phyloP scores from a whole-genome alignment of 1,140 invertebrate genomes.

The Neodiprion fabricii region DNA sequence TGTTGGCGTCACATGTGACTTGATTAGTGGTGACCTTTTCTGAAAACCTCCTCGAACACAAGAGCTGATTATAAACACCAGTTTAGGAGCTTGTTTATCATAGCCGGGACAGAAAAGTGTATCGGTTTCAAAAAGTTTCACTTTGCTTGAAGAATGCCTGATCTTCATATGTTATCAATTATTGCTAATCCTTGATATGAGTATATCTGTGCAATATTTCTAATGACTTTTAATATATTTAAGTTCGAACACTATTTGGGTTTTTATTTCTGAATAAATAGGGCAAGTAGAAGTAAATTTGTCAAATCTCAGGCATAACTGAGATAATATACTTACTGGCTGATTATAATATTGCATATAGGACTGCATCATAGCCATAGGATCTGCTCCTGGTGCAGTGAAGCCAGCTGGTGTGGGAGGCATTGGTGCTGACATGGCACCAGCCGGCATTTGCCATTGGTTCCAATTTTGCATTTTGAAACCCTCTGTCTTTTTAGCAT shows the following conservation, averaged over 20 bases:
- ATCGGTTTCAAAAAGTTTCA: no score
- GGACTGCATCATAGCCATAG: conserved; percentile 57
- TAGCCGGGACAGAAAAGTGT: no score
- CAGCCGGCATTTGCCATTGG: conserved; percentile 57
- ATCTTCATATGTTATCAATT: conserved; percentile 4
- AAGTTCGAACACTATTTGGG: not conserved
- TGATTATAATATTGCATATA: conserved; percentile 62
- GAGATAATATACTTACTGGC: conserved; percentile 52
- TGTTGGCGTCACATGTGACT: no score
- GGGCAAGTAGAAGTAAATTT: no score
- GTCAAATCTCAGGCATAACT: no score
- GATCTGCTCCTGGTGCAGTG: conserved; percentile 50
- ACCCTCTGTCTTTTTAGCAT: conserved; percentile 37
- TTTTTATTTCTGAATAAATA: not conserved
- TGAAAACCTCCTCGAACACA: no score
- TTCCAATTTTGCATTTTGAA: conserved; percentile 61
- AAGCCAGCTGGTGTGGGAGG: conserved; percentile 58
- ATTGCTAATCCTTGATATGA: not conserved
- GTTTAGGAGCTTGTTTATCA: no score
- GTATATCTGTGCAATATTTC: not conserved
- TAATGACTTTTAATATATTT: conserved; percentile 6
- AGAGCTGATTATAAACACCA: no score
- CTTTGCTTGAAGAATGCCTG: not conserved
- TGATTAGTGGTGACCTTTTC: no score
- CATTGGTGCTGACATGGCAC: conserved; percentile 48